Conservation (phyloP, 2,797 vertebrate genomes). For the Gorsachius magnificus region DNA sequence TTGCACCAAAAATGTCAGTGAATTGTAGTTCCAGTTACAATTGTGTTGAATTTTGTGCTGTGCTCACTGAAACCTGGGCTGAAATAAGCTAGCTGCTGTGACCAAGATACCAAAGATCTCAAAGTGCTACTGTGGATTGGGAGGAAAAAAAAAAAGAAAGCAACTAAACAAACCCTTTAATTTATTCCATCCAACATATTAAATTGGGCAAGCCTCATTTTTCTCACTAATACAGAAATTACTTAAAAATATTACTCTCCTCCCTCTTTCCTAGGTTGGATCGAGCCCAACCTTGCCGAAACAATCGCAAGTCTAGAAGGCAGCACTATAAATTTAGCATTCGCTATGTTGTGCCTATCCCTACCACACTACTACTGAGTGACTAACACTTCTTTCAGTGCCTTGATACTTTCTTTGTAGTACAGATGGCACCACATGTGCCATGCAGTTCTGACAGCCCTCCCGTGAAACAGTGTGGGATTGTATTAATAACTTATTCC, state of each 20-base stretch:
- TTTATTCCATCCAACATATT: slow-evolving; percentile 21
- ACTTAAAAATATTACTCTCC: slow-evolving; percentile 6
- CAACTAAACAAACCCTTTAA: background rate
- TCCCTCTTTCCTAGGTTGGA: background rate
- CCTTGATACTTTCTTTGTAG: slow-evolving; percentile 3
- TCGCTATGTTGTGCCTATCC: background rate
- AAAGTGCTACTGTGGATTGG: background rate
- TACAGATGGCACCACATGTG: slow-evolving; percentile 6
- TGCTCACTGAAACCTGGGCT: background rate
- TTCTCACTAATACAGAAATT: background rate
- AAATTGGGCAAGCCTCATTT: background rate
- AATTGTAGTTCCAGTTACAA: background rate
- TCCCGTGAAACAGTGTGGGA: background rate
- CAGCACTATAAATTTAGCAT: background rate
- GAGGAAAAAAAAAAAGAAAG: background rate
- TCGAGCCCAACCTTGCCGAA: background rate
- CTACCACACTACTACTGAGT: background rate
- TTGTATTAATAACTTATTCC: background rate
- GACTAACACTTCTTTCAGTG: background rate
- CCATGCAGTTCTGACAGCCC: background rate
- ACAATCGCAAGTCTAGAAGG: background rate
- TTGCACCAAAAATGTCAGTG: background rate
- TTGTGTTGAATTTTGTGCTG: background rate
- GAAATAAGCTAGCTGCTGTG: background rate
- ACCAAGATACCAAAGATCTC: background rate